Base-by-base conservation (phyloP, 1,140 invertebrate species). In the Zaprionus gabonicus region DNA sequence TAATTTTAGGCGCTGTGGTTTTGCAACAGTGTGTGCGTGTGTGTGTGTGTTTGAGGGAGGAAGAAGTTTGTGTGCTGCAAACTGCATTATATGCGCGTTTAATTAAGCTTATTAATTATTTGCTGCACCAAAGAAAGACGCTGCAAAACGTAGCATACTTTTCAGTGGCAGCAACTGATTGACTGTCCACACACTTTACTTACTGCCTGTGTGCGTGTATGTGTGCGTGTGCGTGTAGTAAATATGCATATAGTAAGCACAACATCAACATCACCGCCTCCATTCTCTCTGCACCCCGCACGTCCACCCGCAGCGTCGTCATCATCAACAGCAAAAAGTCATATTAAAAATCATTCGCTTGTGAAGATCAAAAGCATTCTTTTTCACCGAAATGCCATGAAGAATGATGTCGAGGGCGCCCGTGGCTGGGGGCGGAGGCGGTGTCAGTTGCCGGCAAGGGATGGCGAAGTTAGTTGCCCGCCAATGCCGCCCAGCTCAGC, bases 311-410 rank as follows among this genome's bases (percentile, higher is more conserved):
- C 46, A 25, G 20, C 46, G 4, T 49, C 65, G 12, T 66, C 63
- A 25, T 41, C 65, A 44, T 67, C 71, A 67, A 36, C 75, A 70
- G 70, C 67, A 91, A 85, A 91, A 90, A 86, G 72, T 82, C 71
- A 86, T 91, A 91, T 91, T 91, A 91, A 91, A 91, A 91, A 91
- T 91, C 90, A 91, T 91, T 91, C 90, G 82, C 84, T 91, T 91
- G 90, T 91, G 82, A 91, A 91, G 90, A 91, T 91, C 90, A 91
- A 91, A 91, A 91, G 90, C 91, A 91, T 91, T 91, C 84, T 90
- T 90, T 85, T 91, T 85, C 79, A 91, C 82, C 82, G 76, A 90
- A 90, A 90, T 90, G 81, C 86, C 86, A 88, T 71, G 76, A 84
- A 88, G 78, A 81, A 88, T 90, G 81, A 90, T 81, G 84, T 68